Evolutionary conservation across 2,888 invertebrate genomes (phyloP), one percentile per base, ranked within the genome.

Genomic region (Brachyptera putata): DNA sequence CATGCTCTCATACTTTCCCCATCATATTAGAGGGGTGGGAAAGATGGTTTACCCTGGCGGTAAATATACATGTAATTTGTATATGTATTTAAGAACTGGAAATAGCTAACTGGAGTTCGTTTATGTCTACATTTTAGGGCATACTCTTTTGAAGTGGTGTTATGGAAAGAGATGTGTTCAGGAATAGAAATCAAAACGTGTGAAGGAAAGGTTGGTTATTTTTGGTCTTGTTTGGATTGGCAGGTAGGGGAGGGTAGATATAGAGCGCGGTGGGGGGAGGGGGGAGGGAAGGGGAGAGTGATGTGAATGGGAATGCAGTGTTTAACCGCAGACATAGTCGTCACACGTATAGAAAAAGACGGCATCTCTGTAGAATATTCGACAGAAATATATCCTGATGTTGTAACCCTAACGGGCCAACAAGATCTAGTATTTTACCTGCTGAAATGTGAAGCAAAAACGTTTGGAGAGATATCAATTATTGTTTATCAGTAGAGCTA

Each of bases 141-240:
- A 37, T 5, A 14, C 39, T 37, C 39, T 3, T 11, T n/a, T 3
- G 39, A 37, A 37, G 39, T 14, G 39, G 14, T 37, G 39, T 37
- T 37, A 16, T 14, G 48, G 22, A 25, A 24, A 48, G 48, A 48
- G 48, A n/a, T n/a, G n/a, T n/a, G 18, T 53, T 53, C 53, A 50
- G 53, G 36, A 53, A 53, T 53, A 53, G 53, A 53, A 53, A 53
- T 53, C 46, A 24, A 53, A 30, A 53, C 21, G 36, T 21, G 21
- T 53, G 36, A 53, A 53, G 36, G 53, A 53, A 53, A 34, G 30
- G 53, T 34, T 36, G 36, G 53, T 53, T 53, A 53, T 53, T 53
- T 53, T 53, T 21, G 53, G 53, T 53, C 34, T 21, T 53, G 53
- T 53, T 53, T 53, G 34, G 53, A 53, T 53, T 53, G 53, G 53